Base-by-base conservation (phyloP, 2,797 vertebrate genomes). In the Gobionotothen gibberifrons region DNA sequence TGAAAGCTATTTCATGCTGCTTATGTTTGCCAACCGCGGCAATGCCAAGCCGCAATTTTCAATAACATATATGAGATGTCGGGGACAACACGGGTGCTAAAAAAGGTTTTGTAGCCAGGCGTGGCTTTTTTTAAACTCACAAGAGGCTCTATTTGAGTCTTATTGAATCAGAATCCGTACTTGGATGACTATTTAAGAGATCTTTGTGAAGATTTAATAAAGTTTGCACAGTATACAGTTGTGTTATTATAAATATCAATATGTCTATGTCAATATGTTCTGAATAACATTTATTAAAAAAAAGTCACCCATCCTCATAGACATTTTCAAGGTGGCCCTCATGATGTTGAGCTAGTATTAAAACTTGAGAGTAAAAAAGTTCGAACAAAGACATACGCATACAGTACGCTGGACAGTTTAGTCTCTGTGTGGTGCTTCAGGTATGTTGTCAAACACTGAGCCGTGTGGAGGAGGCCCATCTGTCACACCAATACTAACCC, bases 11-110 rank as follows among this genome's bases (percentile, higher is more conserved):
- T 92, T 91, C 81, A 78, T 83, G 79, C 88, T 81, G 70, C 81
- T 89, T 87, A 89, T 92, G 92, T 94, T 93, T 93, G 87, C 88
- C 85, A 64, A 89, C 67, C 79, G 84, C 78, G 74, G 72, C 32
- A 2, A 36, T 3, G 66, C 71, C 8, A 65, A 69, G 82, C 48
- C 69, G 85, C 69, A 21, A 29, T 82, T 82, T 88, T 83, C 84
- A 89, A 87, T 83, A 88, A 81, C 68, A 70, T 74, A 51, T 63
- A 82, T 81, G 83, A 85, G 85, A 85, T 82, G 66, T 76, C 81
- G 56, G 79, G 14, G 52, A 65, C 71, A 69, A 69, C 74, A 77
- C 67, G 22, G 71, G 26, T 43, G 69, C 62, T 52, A 62, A 63
- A 72, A 73, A 66, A 54, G 57, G n/a, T 52, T 74, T 61, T 72